Percentiles rank a stretch among this genome's conserved stretches.
phyloP scores from a whole-genome alignment of 2,888 invertebrate genomes.

The Cataglyphis rosenhaueri region DNA sequence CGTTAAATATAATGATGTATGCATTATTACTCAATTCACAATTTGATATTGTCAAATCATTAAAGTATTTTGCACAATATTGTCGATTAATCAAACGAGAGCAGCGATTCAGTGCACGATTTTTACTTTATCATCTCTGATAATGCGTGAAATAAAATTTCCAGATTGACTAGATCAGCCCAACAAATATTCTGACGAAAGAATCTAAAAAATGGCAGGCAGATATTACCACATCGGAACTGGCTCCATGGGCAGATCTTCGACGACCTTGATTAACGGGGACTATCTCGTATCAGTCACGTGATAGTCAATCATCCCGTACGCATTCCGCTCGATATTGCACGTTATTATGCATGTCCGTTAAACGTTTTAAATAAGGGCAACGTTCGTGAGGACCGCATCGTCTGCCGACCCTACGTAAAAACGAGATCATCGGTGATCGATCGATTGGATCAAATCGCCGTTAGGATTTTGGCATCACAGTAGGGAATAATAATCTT shows the following conservation, averaged over 20 bases:
- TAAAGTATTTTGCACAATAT: not conserved
- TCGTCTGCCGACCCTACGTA: constrained; percentile 30
- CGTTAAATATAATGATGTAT: not conserved
- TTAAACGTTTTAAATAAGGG: constrained; percentile 31
- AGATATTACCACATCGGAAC: constrained; percentile 37
- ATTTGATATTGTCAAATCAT: not conserved
- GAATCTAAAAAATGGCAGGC: constrained; percentile 45
- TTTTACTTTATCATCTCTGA: constrained; percentile 36
- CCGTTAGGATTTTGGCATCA: constrained; percentile 80
- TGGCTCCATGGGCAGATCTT: constrained; percentile 25
- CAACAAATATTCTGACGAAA: constrained; percentile 39
- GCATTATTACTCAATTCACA: not conserved
- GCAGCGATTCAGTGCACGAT: constrained; percentile 37
- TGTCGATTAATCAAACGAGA: constrained; percentile 1
- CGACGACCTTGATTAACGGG: constrained; percentile 14
- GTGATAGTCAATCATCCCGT: constrained; percentile 38
- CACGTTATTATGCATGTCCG: constrained; percentile 60
- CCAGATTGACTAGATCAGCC: constrained; percentile 72
- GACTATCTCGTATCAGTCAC: constrained; percentile 32
- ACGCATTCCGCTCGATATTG: constrained; percentile 63
- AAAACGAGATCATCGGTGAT: constrained; percentile 67
- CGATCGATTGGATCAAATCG: constrained; percentile 35
- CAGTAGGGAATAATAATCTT: constrained; percentile 78
- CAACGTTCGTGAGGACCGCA: constrained; percentile 2
- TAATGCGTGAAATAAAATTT: constrained; percentile 57